Evolutionary conservation across 2,797 vertebrate genomes (phyloP), one percentile per base, ranked within the genome.

Genomic region (Propithecus perrieri): DNA sequence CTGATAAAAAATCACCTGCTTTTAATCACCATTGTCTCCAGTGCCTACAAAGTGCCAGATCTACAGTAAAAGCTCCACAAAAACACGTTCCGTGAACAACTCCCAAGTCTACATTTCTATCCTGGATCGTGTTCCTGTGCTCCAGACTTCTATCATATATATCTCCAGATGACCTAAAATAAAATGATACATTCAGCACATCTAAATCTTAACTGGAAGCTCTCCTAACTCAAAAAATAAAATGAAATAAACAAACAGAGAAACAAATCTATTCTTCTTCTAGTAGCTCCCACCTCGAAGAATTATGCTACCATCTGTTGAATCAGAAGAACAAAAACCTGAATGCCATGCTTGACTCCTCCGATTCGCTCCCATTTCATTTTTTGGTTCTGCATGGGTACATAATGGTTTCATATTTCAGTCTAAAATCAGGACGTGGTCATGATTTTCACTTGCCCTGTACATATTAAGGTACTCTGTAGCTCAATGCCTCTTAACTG

Each of bases 121-220:
- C 55, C 69, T 85, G 79, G 43, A 83, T 87, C 35, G 43, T 71
- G 53, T 43, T 95, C 61, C 72, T 86, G 18, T 69, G 41, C 46
- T 84, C 43, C 46, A 76, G 84, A 87, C 28, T 93, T 84, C 38
- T 4, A 84, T 14, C 35, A 61, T 26, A 71, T 22, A 24, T n/a
- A 17, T 81, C 28, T 67, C 91, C 78, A 95, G 46, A 87, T 89
- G 18, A 57, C 85, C n/a, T 84, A 81, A 89, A 69, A 67, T 71
- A 80, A 89, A 69, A 67, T 75, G 63, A 85, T 28, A 92, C 35
- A 84, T 33, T 89, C 38, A 48, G 41, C 75, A 71, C 14, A 4
- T 75, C 85, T 96, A 96, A 65, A 80, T 43, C 74, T 87, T 91
- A 94, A 84, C 41, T 95, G 41, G 61, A 26, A 61, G 84, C 35